These are phyloP conservation scores for Calephelis nemesis DNA, from an alignment of 1,140 invertebrate species.

Conservation along the genomic window DNA sequence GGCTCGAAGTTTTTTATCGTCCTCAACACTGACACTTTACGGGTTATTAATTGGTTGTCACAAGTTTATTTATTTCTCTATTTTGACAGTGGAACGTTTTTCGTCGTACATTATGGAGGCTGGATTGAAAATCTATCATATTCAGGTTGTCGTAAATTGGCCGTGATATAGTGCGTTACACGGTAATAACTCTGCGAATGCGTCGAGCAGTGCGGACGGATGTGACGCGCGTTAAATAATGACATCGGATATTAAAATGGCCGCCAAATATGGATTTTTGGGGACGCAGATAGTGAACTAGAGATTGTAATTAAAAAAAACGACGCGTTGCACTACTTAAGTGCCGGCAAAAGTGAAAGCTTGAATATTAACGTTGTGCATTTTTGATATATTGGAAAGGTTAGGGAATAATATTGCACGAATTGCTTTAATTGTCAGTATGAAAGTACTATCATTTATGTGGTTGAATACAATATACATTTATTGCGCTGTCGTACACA, in stretches of 20 bases:
- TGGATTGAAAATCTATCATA: slow-evolving; percentile 79
- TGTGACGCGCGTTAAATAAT: slow-evolving; percentile 73
- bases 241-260: slow-evolving; percentile 73
- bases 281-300: slow-evolving; percentile 22
- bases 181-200: slow-evolving; percentile 70
- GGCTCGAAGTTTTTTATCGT: slow-evolving; percentile 67
- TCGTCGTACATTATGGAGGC: slow-evolving; percentile 66
- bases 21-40: slow-evolving; percentile 75
- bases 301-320: background rate
- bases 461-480: too few species aligned
- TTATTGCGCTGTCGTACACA: too few species aligned
- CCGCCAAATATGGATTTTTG: slow-evolving; percentile 56
- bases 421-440: too few species aligned
- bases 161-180: slow-evolving; percentile 74
- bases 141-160: slow-evolving; percentile 77
- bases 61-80: slow-evolving; percentile 77
- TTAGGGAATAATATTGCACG: too few species aligned
- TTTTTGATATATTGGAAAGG: too few species aligned
- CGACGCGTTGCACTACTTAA: too few species aligned
- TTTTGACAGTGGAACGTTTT: slow-evolving; percentile 72
- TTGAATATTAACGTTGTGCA: too few species aligned
- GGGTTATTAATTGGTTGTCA: slow-evolving; percentile 80
- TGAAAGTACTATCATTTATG: too few species aligned
- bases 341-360: too few species aligned
- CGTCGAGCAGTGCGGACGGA: slow-evolving; percentile 69